Conservation (phyloP, 2,888 invertebrate species). For the Acleris cristana region DNA sequence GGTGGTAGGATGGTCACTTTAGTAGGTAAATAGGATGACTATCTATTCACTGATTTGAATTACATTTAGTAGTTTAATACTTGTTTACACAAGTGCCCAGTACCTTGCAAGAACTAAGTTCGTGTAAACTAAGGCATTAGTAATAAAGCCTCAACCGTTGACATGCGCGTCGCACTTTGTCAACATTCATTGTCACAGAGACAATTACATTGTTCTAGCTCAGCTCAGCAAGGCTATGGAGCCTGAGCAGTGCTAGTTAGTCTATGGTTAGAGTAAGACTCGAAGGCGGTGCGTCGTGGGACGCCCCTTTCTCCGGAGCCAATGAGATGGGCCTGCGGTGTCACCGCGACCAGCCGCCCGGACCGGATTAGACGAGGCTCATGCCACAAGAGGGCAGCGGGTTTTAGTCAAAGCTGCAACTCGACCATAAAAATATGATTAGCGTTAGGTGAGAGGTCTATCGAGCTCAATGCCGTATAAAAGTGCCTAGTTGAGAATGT, state of each 20-base stretch:
- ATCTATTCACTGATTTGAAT: too few relatives aligned
- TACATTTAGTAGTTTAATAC: too few relatives aligned
- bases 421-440: too few relatives aligned
- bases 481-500: too few relatives aligned
- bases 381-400: slow-evolving; percentile 28
- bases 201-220: slow-evolving; percentile 1
- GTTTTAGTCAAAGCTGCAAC: neutral
- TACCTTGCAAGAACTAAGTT: too few relatives aligned
- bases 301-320: slow-evolving; percentile 74
- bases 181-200: neutral
- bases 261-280: slow-evolving; percentile 39
- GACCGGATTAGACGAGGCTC: slow-evolving; percentile 43
- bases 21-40: too few relatives aligned
- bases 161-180: neutral
- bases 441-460: too few relatives aligned
- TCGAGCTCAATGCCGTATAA: too few relatives aligned
- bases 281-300: slow-evolving; percentile 56
- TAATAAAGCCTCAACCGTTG: neutral
- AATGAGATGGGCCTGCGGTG: slow-evolving; percentile 62
- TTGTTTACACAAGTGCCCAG: too few relatives aligned
- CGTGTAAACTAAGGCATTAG: too few relatives aligned
- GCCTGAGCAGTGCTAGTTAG: slow-evolving; percentile 3
- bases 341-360: slow-evolving; percentile 61
- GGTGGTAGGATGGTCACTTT: too few relatives aligned
- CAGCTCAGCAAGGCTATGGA: neutral